Conservation (phyloP, 2,888 invertebrate species). For the Gerosis bhagava region DNA sequence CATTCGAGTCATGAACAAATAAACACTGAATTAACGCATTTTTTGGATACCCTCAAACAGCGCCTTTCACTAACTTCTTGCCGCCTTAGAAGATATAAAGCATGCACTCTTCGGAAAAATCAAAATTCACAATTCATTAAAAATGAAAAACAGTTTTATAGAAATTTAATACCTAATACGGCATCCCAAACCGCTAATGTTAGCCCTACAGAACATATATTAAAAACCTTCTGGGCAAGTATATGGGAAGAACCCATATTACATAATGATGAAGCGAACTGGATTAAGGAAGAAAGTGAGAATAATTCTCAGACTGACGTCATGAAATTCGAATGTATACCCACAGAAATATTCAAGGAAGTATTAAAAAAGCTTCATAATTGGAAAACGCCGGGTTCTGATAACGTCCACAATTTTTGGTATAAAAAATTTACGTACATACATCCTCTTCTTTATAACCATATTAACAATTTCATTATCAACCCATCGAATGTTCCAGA, state of each 20-base stretch:
- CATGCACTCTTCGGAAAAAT: conserved; percentile 24
- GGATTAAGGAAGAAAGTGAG: conserved; percentile 7
- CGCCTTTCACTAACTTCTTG: conserved; percentile 12
- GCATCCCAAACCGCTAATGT: too few relatives aligned
- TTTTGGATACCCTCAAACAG: conserved; percentile 27
- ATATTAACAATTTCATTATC: conserved; percentile 28
- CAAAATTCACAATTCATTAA: conserved; percentile 28
- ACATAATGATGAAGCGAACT: conserved; percentile 24
- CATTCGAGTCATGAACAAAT: conserved; percentile 21
- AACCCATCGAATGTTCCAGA: conserved; percentile 18
- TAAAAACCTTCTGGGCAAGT: conserved; percentile 19
- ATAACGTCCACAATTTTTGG: conserved; percentile 33
- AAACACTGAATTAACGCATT: conserved; percentile 10
- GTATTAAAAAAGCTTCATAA: conserved; percentile 26
- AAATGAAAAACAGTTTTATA: conserved; percentile 29
- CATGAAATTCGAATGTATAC: conserved; percentile 22
- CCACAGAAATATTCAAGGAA: conserved; percentile 19
- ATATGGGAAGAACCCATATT: conserved; percentile 24
- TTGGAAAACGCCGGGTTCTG: conserved; percentile 33
- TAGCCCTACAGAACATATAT: not conserved
- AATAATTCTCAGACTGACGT: not conserved
- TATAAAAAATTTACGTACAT: conserved; percentile 31
- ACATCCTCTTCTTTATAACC: conserved; percentile 18
- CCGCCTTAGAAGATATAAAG: conserved; percentile 23
- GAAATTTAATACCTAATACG: too few relatives aligned